phyloP scores from a whole-genome alignment of 2,888 invertebrate species.

The Drosophila demipolita region DNA sequence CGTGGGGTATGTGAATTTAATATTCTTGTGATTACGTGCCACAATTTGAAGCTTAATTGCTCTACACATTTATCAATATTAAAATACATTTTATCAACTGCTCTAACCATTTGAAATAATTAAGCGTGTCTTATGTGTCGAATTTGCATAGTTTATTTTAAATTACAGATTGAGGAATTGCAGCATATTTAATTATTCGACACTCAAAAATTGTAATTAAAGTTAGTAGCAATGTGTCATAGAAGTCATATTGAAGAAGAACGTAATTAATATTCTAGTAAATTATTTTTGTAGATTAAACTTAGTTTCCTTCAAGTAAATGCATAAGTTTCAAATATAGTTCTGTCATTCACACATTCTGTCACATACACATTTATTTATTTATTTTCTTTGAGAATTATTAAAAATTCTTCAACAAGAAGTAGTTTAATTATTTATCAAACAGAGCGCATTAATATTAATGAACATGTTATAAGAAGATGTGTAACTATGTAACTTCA shows the following conservation, averaged over 20 bases:
- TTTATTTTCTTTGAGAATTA: no score
- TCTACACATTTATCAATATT: conserved; percentile 7
- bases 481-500: background rate
- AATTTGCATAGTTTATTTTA: background rate
- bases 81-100: background rate
- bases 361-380: no score
- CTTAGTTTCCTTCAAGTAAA: background rate
- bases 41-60: conserved; percentile 25
- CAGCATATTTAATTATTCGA: background rate
- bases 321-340: background rate
- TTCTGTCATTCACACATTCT: background rate
- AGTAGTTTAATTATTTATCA: background rate
- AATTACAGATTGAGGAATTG: background rate
- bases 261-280: background rate
- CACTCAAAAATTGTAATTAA: background rate
- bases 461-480: background rate
- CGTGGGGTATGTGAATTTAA: conserved; percentile 13
- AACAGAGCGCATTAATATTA: background rate
- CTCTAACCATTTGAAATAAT: background rate
- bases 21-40: conserved; percentile 23
- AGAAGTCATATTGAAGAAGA: background rate
- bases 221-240: background rate
- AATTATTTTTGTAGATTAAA: background rate
- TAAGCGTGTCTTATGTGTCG: background rate
- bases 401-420: background rate